phyloP scores from a whole-genome alignment of 2,888 invertebrate species.

The Dolichopus griseipennis region DNA sequence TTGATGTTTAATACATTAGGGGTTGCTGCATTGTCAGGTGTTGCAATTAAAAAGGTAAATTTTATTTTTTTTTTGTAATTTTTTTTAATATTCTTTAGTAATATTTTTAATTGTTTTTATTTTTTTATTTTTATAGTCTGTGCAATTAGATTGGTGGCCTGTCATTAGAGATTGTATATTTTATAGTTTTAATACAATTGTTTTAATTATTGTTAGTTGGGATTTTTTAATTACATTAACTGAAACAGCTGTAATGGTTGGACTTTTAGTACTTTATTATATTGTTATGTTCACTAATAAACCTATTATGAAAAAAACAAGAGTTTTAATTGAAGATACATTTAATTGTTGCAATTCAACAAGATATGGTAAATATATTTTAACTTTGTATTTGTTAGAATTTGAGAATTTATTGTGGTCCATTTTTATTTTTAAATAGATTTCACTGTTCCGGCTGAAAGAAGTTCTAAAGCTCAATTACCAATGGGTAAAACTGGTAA shows the following conservation, averaged over 20 bases:
- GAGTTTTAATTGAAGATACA: slow-evolving; percentile 39
- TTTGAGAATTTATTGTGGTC: not conserved
- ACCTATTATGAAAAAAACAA: slow-evolving; percentile 43
- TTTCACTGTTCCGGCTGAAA: slow-evolving; percentile 40
- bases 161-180: slow-evolving; percentile 71
- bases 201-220: slow-evolving; percentile 64
- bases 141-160: slow-evolving; percentile 70
- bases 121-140: slow-evolving; percentile 49
- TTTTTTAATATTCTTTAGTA: not conserved
- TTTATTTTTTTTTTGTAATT: slow-evolving; percentile 11
- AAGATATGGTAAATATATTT: slow-evolving; percentile 34
- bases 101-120: slow-evolving; percentile 6
- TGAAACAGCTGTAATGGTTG: slow-evolving; percentile 63
- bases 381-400: not conserved
- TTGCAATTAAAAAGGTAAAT: slow-evolving; percentile 61
- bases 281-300: slow-evolving; percentile 61
- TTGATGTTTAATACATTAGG: slow-evolving; percentile 81
- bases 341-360: slow-evolving; percentile 40
- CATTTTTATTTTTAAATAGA: slow-evolving; percentile 35
- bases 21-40: slow-evolving; percentile 70
- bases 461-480: slow-evolving; percentile 39
- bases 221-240: slow-evolving; percentile 72
- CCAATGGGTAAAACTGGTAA: slow-evolving; percentile 26
- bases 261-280: slow-evolving; percentile 68
- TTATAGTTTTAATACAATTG: slow-evolving; percentile 62